A percentile compares a stretch with the other conserved stretches of the same genome.
These are phyloP conservation scores for Potorous gilbertii DNA, from an alignment of 2,797 vertebrate species.

Conservation along the genomic window DNA sequence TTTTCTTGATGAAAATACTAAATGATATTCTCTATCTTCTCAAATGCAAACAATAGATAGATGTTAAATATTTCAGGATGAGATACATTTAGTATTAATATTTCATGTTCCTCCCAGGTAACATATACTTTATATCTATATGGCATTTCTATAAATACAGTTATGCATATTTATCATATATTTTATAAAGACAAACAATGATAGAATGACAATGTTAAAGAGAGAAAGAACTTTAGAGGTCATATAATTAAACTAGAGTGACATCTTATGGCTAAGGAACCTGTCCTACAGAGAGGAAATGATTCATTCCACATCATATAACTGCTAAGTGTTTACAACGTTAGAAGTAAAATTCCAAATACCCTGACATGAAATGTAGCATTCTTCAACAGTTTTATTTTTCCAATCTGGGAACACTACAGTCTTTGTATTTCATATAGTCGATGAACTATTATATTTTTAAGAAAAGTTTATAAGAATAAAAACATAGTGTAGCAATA, in stretches of 20 bases:
- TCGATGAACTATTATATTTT: not conserved
- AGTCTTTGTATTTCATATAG: not conserved
- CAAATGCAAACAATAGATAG: not conserved
- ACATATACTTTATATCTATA: slow-evolving; percentile 37
- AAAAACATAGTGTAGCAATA: not conserved
- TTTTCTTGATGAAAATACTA: slow-evolving; percentile 32
- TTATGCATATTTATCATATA: slow-evolving; percentile 27
- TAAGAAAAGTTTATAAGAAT: not conserved
- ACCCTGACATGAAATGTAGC: not conserved
- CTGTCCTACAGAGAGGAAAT: not conserved
- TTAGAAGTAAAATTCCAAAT: not conserved
- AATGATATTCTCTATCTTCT: slow-evolving; percentile 23
- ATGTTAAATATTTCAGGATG: slow-evolving; percentile 33
- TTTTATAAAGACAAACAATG: slow-evolving; percentile 33
- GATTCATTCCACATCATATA: not conserved
- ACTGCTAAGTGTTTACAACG: not conserved
- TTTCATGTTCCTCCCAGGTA: slow-evolving; percentile 27
- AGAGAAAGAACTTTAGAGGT: not conserved
- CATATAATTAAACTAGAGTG: not conserved
- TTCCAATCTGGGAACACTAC: not conserved
- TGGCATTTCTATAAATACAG: slow-evolving; percentile 40
- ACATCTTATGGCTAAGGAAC: not conserved
- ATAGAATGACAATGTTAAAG: slow-evolving; percentile 12
- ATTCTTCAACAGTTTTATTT: not conserved
- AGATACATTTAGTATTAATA: slow-evolving; percentile 8